Evolutionary conservation across 2,113 vertebrate species (phyloP), one percentile per base, ranked within the genome.

Genomic region (Boulengeromyrus knoepffleri): DNA sequence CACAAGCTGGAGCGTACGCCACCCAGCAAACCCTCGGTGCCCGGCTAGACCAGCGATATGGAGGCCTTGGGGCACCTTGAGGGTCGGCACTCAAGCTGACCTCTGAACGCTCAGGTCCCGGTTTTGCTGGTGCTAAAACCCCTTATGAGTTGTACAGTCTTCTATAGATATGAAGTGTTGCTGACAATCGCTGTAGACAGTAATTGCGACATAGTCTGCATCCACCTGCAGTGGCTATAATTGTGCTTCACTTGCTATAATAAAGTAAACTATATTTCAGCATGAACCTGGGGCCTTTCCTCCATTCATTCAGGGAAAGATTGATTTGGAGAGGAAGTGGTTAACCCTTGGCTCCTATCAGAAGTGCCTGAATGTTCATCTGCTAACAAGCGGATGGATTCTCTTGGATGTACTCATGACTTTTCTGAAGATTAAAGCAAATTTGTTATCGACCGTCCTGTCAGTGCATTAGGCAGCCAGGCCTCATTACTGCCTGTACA

Each of bases 351-450:
- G 52, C 10, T 84, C 19, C 42, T 36, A 36, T 90, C 27, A 27
- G 12, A 52, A 83, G 31, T 88, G 66, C 56, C 89, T 27, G 53
- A 42, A 74, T 21, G 24, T 47, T 83, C 47, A 50, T 52, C 62
- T 80, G 46, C 85, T 77, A 80, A 53, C 56, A 70, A 62, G 46
- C 31, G 19, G 46, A 87, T n/a, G 66, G 36, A 58, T 88, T 80
- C 47, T 39, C 86, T 52, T 70, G 58, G 85, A 88, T 62, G 21
- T 39, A 53, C 70, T 83, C 87, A 42, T 62, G 66, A 84, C 86
- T 88, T 84, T 74, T n/a, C 49, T 47, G 58, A 70, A 87, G 90
- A 90, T 90, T 88, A 90, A 88, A 88, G 87, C 66, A 58, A 90
- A 88, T 84, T 62, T 88, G 52, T 80, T 90, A 90, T 90, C 15